Evolutionary conservation across 1,140 invertebrate species (phyloP).

Genomic region (Popillia japonica): DNA sequence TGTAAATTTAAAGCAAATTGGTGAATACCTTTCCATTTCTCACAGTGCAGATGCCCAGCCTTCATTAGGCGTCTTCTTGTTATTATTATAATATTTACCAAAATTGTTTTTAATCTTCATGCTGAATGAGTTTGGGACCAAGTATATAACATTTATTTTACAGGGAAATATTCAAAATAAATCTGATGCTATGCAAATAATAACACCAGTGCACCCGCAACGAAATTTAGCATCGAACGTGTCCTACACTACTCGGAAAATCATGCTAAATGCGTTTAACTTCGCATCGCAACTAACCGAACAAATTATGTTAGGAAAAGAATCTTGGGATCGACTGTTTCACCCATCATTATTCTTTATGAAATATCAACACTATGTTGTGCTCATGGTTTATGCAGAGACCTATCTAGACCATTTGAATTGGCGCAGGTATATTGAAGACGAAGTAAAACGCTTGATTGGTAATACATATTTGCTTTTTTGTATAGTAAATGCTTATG

Average conservation of each 20-base stretch:
- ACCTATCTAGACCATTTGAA: constrained; percentile 87
- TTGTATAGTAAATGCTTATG: no score
- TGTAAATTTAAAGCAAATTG: no score
- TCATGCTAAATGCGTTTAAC: constrained; percentile 94
- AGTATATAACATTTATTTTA: constrained; percentile 3
- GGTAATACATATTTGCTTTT: constrained; percentile 62
- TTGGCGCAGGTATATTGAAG: constrained; percentile 97
- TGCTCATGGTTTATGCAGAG: constrained; percentile 82
- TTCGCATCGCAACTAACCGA: constrained; percentile 80
- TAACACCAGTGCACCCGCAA: constrained; percentile 99
- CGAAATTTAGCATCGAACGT: constrained; percentile 99
- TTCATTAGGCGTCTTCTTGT: no score
- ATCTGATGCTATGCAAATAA: constrained; percentile 99
- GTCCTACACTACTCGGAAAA: constrained; percentile 87
- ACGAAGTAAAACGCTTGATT: constrained; percentile 93
- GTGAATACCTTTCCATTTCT: no score
- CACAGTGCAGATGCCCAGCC: no score
- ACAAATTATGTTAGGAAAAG: constrained; percentile 86
- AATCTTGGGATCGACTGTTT: constrained; percentile 92
- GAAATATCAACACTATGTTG: constrained; percentile 97
- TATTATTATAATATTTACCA: no score
- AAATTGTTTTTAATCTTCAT: no score
- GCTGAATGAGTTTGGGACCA: no score
- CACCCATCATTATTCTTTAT: constrained; percentile 93
- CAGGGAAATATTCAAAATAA: constrained; percentile 86